These are phyloP conservation scores for Sebastes taczanowskii DNA, from an alignment of 2,797 vertebrate species.

Conservation along the genomic window DNA sequence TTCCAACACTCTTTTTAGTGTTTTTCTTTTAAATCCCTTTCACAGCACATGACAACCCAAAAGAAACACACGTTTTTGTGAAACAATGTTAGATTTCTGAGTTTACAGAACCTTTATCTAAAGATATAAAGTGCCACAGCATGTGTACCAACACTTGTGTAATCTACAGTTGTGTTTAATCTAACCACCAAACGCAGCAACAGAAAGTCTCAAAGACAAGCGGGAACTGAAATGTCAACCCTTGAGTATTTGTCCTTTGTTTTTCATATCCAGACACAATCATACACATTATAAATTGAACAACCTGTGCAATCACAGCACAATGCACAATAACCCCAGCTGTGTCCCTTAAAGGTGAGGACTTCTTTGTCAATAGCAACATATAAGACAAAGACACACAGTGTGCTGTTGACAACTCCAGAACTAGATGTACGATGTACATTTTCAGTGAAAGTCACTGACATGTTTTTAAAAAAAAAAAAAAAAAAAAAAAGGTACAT, in stretches of 20 bases:
- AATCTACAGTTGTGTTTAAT: conserved; percentile 26
- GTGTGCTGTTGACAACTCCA: conserved; percentile 27
- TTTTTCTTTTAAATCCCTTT: conserved; percentile 31
- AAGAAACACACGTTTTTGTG: not conserved
- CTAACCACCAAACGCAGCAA: conserved; percentile 13
- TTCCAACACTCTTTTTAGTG: not conserved
- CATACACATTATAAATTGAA: not conserved
- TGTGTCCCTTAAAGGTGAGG: not conserved
- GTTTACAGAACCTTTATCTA: conserved; percentile 7
- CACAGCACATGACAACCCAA: not conserved
- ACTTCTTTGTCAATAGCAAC: conserved; percentile 13
- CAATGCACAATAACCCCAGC: not conserved
- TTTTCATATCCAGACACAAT: conserved; percentile 11
- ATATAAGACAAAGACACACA: conserved; percentile 17
- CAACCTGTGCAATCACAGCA: conserved; percentile 13
- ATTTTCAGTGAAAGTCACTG: conserved; percentile 37
- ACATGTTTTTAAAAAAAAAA: conserved; percentile 8
- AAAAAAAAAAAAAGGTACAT: conserved; percentile 2
- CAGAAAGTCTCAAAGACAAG: not conserved
- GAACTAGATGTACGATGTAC: conserved; percentile 7
- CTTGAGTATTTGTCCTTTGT: not conserved
- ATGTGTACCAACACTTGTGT: conserved; percentile 26
- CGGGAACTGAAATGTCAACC: conserved; percentile 7
- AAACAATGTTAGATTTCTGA: not conserved
- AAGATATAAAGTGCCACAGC: conserved; percentile 54